Evolutionary conservation across 1,140 invertebrate species (phyloP).

Genomic region (Forficula auricularia): DNA sequence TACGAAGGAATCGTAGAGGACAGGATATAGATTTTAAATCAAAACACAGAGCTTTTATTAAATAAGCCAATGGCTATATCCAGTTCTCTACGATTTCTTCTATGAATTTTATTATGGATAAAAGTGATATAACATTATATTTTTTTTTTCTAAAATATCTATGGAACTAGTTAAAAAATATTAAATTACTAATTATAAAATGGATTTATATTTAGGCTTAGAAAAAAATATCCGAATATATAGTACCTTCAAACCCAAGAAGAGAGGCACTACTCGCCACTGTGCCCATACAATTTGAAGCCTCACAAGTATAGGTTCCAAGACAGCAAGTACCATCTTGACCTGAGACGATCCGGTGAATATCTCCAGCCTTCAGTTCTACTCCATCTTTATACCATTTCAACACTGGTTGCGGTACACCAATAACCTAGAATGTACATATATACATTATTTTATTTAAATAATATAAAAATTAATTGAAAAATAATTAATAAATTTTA

Average conservation of each 20-base stretch:
- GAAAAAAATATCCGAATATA: too few relatives aligned
- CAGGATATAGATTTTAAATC: too few relatives aligned
- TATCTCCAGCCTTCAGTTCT: constrained; percentile 75
- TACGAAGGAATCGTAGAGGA: too few relatives aligned
- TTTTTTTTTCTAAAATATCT: too few relatives aligned
- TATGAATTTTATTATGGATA: too few relatives aligned
- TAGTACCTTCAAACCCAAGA: constrained; percentile 67
- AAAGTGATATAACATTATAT: too few relatives aligned
- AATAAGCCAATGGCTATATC: too few relatives aligned
- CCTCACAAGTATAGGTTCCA: constrained; percentile 86
- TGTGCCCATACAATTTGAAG: constrained; percentile 79
- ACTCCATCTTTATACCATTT: constrained; percentile 85
- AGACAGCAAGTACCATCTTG: constrained; percentile 75
- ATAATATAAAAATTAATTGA: background rate
- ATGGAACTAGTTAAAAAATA: too few relatives aligned
- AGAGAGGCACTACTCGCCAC: constrained; percentile 73
- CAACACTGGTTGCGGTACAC: constrained; percentile 66
- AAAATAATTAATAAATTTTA: constrained; percentile 9
- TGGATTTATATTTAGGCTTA: too few relatives aligned
- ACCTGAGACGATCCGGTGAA: constrained; percentile 74
- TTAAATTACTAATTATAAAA: too few relatives aligned
- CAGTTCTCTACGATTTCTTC: too few relatives aligned
- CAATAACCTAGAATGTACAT: constrained; percentile 45
- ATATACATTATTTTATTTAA: background rate
- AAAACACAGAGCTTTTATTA: too few relatives aligned